Evolutionary conservation across 2,797 vertebrate species (phyloP).

Genomic region (Sparidentex hasta): DNA sequence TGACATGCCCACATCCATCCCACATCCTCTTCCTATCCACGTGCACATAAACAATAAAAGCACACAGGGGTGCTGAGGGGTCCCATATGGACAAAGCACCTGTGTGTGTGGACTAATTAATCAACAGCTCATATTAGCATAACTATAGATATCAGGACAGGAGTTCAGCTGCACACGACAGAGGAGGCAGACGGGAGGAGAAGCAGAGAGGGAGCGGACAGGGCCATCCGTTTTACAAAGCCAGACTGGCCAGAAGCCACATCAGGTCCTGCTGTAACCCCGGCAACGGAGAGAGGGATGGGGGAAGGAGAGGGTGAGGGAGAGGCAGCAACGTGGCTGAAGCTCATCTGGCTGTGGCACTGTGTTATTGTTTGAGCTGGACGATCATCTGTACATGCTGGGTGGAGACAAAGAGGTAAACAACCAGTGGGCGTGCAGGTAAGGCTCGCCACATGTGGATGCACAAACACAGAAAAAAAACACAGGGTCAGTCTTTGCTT

Average conservation of each 20-base stretch:
- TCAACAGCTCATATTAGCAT: constrained; percentile 62
- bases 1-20: constrained; percentile 30
- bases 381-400: constrained; percentile 26
- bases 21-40: constrained; percentile 33
- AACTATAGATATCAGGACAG: constrained; percentile 31
- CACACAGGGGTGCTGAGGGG: constrained; percentile 37
- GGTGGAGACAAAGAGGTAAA: constrained; percentile 23
- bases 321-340: constrained; percentile 21
- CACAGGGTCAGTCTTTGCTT: neutral
- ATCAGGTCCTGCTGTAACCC: constrained; percentile 72
- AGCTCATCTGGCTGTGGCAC: constrained; percentile 47
- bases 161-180: constrained; percentile 73
- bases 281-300: constrained; percentile 62
- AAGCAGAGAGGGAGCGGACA: constrained; percentile 33
- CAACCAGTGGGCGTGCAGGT: constrained; percentile 14
- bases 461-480: neutral
- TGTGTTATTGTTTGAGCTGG: constrained; percentile 41
- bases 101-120: constrained; percentile 54
- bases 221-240: constrained; percentile 74
- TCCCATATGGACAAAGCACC: constrained; percentile 45
- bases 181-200: constrained; percentile 45
- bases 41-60: constrained; percentile 26
- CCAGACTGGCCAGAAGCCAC: constrained; percentile 54
- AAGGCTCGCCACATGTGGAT: neutral
- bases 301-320: constrained; percentile 14